phyloP scores from a whole-genome alignment of 2,113 vertebrate genomes.

The Amblyornis subalaris region DNA sequence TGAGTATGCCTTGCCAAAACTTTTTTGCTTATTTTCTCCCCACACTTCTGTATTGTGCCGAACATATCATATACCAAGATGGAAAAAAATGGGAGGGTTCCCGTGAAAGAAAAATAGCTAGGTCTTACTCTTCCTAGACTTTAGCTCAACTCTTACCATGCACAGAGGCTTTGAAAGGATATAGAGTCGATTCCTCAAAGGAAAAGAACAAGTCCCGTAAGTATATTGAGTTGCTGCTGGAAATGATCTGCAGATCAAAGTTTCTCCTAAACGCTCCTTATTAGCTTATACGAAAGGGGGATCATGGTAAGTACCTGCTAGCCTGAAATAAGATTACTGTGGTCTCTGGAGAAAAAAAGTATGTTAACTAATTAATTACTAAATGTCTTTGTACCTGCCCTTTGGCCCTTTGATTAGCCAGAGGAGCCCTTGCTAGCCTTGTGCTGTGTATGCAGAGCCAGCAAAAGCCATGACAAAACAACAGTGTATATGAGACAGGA shows the following conservation, averaged over 20 bases:
- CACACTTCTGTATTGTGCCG: background rate
- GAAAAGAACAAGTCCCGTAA: background rate
- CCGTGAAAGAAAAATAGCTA: background rate
- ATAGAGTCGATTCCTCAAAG: background rate
- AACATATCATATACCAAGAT: background rate
- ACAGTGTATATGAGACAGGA: background rate
- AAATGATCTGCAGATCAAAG: background rate
- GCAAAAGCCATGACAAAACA: background rate
- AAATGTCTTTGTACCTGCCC: background rate
- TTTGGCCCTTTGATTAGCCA: background rate
- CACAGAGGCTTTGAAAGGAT: background rate
- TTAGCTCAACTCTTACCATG: background rate
- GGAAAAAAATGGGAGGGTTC: background rate
- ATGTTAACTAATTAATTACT: background rate
- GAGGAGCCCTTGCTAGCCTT: background rate
- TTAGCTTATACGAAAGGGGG: background rate
- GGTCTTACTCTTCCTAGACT: background rate
- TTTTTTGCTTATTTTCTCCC: background rate
- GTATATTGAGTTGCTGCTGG: background rate
- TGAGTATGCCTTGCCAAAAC: constrained; percentile 74
- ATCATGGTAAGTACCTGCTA: background rate
- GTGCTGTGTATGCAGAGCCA: background rate
- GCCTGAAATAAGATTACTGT: background rate
- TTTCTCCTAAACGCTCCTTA: background rate
- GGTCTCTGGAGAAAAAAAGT: background rate